Base-by-base conservation (phyloP, 1,140 invertebrate species). In the Episyrphus balteatus region DNA sequence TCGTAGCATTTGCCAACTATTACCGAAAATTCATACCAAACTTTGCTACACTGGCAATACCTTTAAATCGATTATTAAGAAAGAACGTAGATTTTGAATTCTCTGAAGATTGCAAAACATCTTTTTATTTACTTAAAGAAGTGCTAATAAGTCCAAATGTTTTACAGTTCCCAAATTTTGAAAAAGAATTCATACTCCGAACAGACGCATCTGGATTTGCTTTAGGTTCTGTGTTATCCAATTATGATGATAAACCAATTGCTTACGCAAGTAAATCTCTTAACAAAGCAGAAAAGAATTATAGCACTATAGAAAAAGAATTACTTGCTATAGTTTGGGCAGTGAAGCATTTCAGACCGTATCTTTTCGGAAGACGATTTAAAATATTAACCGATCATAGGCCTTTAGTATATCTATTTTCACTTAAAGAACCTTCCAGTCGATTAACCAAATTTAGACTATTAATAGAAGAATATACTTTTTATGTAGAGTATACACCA, bases 321-420 rank as follows among this genome's bases (percentile, higher is more conserved):
- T 58, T 72, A 32, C 51, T 79, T 11, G 74, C 72, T 1, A 66
- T 78, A 11, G 55, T 78, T 0, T 73, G 64, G 64, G 66, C 63
- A 1, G 55, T 70, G 2, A 61, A 73, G 46, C 56, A 73, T 34
- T 75, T 74, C 51, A 37, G 66, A 48, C 60, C 61, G 12, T 78
- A 73, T 54, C 49, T 77, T 13, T 39, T 42, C 15, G 45, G 45
- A 14, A 26, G 30, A 31, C 13, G 32, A 11, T 46, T 46, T 21
- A 19, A 14, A 15, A 19, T 46, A 8, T n/a, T 46, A 13, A 44
- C 17, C 43, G 32, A 32, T 17, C 32, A 33, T 26, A 26, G 21
- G 8, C 21, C 21, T 26, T 26, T 26, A 26, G 21, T 26, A 26
- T 26, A 26, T 26, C 21, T 26, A 26, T 26, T 26, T 26, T 26